Evolutionary conservation across 2,797 vertebrate species (phyloP).

Genomic region (Poecilia gillii): DNA sequence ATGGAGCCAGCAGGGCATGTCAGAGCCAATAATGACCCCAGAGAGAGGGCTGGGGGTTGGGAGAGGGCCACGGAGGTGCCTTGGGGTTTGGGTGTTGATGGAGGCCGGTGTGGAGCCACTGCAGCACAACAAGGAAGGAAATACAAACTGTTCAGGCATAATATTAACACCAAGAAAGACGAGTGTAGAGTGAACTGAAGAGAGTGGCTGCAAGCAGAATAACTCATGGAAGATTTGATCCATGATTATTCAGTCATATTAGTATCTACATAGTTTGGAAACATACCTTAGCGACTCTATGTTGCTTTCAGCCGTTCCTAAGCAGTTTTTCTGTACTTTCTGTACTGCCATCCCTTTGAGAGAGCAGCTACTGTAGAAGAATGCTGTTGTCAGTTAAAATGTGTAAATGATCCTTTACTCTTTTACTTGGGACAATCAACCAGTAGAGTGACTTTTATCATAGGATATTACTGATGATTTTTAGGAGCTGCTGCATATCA

Average conservation of each 20-base stretch:
- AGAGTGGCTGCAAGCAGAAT: not conserved
- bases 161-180: not conserved
- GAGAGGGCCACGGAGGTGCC: slow-evolving; percentile 55
- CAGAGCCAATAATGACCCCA: slow-evolving; percentile 78
- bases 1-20: slow-evolving; percentile 82
- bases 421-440: not conserved
- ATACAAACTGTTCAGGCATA: not conserved
- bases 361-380: not conserved
- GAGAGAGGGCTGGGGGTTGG: slow-evolving; percentile 66
- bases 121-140: slow-evolving; percentile 1
- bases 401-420: not conserved
- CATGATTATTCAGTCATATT: not conserved
- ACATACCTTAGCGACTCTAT: not conserved
- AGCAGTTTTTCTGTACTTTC: not conserved
- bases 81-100: slow-evolving; percentile 63
- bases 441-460: not conserved
- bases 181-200: not conserved
- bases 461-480: not conserved
- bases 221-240: not conserved
- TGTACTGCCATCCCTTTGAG: not conserved
- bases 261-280: not conserved
- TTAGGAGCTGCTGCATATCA: not conserved
- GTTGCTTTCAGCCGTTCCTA: not conserved
- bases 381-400: not conserved
- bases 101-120: slow-evolving; percentile 38